A percentile compares a stretch with the other conserved stretches of the same genome.
Conservation (phyloP, 2,113 vertebrate genomes). For the Anthoscopus minutus region DNA sequence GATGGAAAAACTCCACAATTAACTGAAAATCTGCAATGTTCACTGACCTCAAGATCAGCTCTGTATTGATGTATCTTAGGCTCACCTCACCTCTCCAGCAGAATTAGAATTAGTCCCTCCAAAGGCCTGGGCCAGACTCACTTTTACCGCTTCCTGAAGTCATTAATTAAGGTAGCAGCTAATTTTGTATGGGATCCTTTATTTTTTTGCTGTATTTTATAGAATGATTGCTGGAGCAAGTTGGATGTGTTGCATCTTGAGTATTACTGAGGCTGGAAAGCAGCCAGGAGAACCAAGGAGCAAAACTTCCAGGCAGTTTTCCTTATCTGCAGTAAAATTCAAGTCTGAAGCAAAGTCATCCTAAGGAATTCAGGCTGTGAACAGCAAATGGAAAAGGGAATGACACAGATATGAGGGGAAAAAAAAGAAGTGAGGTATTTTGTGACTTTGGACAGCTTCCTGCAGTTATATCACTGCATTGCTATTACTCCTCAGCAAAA, state of each 20-base stretch:
- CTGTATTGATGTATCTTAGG: background rate
- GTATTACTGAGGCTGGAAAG: background rate
- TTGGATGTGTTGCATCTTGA: background rate
- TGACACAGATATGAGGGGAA: background rate
- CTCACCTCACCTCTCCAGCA: background rate
- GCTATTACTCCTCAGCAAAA: background rate
- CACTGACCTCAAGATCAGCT: background rate
- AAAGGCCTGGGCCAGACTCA: background rate
- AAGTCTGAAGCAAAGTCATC: slow-evolving; percentile 12
- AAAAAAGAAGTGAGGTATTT: background rate
- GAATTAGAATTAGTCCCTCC: background rate
- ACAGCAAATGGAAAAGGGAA: slow-evolving; percentile 18
- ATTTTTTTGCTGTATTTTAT: background rate
- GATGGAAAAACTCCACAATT: background rate
- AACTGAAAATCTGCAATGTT: background rate
- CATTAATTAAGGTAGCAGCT: background rate
- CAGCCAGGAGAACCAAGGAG: background rate
- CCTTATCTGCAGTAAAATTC: slow-evolving; percentile 12
- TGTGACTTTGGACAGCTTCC: background rate
- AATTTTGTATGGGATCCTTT: background rate
- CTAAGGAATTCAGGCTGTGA: slow-evolving; percentile 30
- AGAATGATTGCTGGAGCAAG: background rate
- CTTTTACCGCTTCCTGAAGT: background rate
- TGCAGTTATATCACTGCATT: background rate
- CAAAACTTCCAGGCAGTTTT: slow-evolving; percentile 12